Conservation (phyloP, 2,113 vertebrate genomes). For the Pardalotus punctatus region DNA sequence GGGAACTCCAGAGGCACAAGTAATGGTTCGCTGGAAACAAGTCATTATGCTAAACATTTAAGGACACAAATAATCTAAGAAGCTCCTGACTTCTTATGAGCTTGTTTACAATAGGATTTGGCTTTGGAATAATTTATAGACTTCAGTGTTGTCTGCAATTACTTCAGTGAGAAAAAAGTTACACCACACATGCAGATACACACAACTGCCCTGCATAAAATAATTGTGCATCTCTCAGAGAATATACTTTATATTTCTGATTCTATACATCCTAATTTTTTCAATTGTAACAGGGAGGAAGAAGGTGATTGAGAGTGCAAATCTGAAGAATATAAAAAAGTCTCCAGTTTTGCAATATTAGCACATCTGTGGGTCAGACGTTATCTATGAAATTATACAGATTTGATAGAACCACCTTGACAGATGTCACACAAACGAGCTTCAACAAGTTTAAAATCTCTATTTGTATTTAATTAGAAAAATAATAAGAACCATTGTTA, state of each 20-base stretch:
- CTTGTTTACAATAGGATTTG: constrained; percentile 62
- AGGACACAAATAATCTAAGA: constrained; percentile 50
- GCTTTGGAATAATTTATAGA: constrained; percentile 59
- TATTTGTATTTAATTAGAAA: not conserved
- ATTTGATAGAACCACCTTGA: not conserved
- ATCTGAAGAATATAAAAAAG: not conserved
- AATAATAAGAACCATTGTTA: not conserved
- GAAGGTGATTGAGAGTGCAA: not conserved
- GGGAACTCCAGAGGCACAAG: constrained; percentile 18
- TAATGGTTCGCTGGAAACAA: constrained; percentile 37
- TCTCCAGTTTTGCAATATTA: not conserved
- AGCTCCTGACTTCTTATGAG: constrained; percentile 35
- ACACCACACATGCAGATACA: not conserved
- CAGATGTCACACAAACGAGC: not conserved
- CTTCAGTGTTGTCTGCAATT: constrained; percentile 62
- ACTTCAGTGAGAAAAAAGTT: constrained; percentile 10
- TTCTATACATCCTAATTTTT: not conserved
- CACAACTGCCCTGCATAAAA: not conserved
- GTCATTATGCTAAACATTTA: constrained; percentile 58
- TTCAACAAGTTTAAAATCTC: not conserved
- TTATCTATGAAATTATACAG: not conserved
- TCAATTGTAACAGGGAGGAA: not conserved
- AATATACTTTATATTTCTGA: constrained; percentile 23
- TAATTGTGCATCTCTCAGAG: not conserved
- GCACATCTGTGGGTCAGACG: not conserved